phyloP scores from a whole-genome alignment of 2,888 invertebrate genomes.

The Norana najaformis region DNA sequence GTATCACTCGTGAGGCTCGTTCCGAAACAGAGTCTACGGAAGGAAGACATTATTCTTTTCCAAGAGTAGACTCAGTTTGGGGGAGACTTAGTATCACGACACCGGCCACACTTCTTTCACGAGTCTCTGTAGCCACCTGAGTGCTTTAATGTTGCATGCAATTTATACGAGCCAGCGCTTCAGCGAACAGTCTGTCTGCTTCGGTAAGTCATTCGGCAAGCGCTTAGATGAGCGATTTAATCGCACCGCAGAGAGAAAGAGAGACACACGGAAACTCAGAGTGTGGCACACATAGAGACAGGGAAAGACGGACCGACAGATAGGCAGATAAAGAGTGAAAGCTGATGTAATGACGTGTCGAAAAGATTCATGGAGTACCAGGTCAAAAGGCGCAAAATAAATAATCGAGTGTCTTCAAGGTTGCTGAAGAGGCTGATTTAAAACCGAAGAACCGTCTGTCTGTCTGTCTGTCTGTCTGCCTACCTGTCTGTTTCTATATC shows the following conservation, averaged over 20 bases:
- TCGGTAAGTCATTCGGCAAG: background rate
- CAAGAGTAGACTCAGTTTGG: too few relatives aligned
- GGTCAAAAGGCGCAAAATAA: background rate
- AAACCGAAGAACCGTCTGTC: background rate
- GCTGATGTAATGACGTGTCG: constrained; percentile 13
- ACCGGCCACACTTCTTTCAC: too few relatives aligned
- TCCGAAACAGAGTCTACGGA: too few relatives aligned
- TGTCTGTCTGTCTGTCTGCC: background rate
- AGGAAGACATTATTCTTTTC: too few relatives aligned
- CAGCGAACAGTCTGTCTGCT: background rate
- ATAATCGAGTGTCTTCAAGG: background rate
- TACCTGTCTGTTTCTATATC: background rate
- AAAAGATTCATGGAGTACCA: background rate
- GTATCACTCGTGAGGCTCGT: too few relatives aligned
- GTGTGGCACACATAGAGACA: background rate
- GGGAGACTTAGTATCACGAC: too few relatives aligned
- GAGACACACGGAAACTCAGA: background rate
- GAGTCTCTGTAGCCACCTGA: too few relatives aligned
- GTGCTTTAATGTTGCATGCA: background rate
- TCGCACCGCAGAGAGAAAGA: background rate
- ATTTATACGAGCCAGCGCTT: too few relatives aligned
- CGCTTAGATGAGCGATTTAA: background rate
- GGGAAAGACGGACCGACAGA: background rate
- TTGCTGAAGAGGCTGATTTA: background rate
- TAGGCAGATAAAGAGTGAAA: background rate